Base-by-base conservation (phyloP, 2,113 vertebrate species). In the Psilopogon haemacephalus region DNA sequence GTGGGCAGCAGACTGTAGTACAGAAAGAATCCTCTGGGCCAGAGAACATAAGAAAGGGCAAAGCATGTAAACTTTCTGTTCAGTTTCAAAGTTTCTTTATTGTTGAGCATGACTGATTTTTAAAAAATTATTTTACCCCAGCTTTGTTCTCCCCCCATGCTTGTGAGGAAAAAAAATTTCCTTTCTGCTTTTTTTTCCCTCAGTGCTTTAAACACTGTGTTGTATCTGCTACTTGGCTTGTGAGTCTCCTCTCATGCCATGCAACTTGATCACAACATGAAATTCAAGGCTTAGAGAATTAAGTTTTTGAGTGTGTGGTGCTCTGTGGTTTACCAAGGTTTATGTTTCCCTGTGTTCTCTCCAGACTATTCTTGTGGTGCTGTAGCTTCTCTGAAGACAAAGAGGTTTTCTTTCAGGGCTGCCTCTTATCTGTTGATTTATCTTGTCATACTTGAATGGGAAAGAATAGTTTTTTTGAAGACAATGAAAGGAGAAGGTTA, bases 371-470 rank as follows among this genome's bases (percentile, higher is more conserved):
- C 42, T 69, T 73, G 26, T 18, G 3, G 35, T 52, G 12, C 48
- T 84, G 0, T 82, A 55, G 82, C 90, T 87, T 89, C 19, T 21
- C n/a, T 77, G 42, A 12, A 73, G 71, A 71, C 81, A 87, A 80
- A 90, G 78, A 76, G 18, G 13, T 64, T 88, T 92, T 76, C 24
- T 94, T 82, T 91, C 78, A 71, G n/a, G 24, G 9, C n/a, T 88
- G 27, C 15, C 56, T 83, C 64, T 74, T 89, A 89, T 59, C 89
- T 48, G 37, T 30, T 87, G 42, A 32, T 89, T 84, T 92, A 71
- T 94, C 78, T 79, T 91, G 82, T 94, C 74, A 78, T 50, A 79
- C 86, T 92, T 86, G 46, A 82, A 83, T 68, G 26, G 50, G 38
- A 84, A 78, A 72, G 15, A 86, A 56, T 26, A 84, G 8, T 59